Conservation (phyloP, 2,113 vertebrate species). For the Rhynchomys soricoides region DNA sequence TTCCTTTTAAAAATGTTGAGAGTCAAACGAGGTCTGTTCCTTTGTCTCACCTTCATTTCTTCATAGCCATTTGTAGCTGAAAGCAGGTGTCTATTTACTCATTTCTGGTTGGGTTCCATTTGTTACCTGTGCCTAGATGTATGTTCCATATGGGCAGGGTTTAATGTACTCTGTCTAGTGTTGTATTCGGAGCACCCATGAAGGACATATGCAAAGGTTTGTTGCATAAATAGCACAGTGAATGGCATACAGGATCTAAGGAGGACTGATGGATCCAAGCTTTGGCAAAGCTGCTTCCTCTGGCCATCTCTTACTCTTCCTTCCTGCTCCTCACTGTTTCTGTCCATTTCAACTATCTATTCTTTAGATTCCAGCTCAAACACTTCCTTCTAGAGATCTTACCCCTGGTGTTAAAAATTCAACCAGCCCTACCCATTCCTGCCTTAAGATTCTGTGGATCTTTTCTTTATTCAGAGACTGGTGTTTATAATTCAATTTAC, state of each 20-base stretch:
- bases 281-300: not conserved
- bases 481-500: not conserved
- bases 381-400: not conserved
- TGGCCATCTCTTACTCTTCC: not conserved
- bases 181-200: not conserved
- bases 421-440: not conserved
- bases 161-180: not conserved
- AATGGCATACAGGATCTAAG: not conserved
- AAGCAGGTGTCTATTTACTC: not conserved
- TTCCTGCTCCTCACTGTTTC: not conserved
- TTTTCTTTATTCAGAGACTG: conserved; percentile 10
- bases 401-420: not conserved
- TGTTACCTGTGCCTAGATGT: not conserved
- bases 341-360: not conserved
- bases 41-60: not conserved
- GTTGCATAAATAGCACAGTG: not conserved
- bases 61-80: not conserved
- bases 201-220: not conserved
- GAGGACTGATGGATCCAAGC: too few relatives aligned
- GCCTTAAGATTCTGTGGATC: not conserved
- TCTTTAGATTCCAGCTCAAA: not conserved
- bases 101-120: not conserved
- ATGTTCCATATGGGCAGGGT: not conserved
- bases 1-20: not conserved
- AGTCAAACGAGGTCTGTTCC: not conserved